A percentile compares a stretch with the other conserved stretches of the same genome.
Evolutionary conservation across 1,140 invertebrate species (phyloP).

Genomic region (Cheumatopsyche charites): DNA sequence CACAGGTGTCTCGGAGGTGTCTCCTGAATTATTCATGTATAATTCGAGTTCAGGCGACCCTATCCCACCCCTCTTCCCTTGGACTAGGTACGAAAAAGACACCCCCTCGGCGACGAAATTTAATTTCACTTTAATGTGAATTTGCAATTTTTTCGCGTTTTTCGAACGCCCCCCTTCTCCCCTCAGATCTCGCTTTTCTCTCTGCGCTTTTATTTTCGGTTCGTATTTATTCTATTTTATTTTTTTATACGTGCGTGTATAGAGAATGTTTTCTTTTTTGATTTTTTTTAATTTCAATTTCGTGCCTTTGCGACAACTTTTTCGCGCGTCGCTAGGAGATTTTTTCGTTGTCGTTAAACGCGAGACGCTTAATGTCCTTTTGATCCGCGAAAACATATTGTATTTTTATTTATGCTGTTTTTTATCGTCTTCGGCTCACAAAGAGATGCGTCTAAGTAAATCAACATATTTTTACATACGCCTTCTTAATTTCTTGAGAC

Average conservation of each 20-base stretch:
- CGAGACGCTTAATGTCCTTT: slow-evolving; percentile 1
- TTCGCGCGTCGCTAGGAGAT: background rate
- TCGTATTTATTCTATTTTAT: background rate
- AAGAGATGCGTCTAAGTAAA: no score
- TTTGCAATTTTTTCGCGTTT: slow-evolving; percentile 26
- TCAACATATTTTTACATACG: no score
- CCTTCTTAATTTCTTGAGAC: no score
- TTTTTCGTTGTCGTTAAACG: slow-evolving; percentile 8
- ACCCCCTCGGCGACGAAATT: slow-evolving; percentile 22
- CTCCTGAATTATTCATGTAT: slow-evolving; percentile 37
- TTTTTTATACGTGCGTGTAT: background rate
- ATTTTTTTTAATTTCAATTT: background rate
- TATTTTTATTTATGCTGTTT: background rate
- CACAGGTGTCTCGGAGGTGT: slow-evolving; percentile 35
- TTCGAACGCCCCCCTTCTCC: background rate
- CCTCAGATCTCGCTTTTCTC: background rate
- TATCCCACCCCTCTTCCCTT: no score
- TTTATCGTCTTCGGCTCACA: no score
- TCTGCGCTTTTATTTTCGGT: slow-evolving; percentile 19
- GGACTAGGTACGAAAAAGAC: no score
- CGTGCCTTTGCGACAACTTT: background rate
- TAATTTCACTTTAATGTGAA: slow-evolving; percentile 39
- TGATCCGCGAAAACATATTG: slow-evolving; percentile 14
- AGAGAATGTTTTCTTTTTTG: background rate
- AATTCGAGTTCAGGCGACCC: slow-evolving; percentile 16